A percentile compares a stretch with the other conserved stretches of the same genome.
Evolutionary conservation across 2,797 vertebrate species (phyloP).

Genomic region (Pipistrellus pipistrellus): DNA sequence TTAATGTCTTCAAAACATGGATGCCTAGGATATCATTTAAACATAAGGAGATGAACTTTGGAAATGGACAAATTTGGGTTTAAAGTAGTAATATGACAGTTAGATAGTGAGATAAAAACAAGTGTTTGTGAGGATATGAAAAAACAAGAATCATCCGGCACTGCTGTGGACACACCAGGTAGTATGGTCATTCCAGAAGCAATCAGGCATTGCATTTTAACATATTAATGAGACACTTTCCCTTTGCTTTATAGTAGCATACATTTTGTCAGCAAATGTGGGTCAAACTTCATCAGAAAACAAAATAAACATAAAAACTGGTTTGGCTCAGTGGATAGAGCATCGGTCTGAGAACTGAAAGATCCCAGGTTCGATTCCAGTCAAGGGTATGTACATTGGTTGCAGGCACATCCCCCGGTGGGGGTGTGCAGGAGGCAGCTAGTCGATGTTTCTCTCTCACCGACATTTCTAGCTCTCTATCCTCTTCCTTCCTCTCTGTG

Average conservation of each 20-base stretch:
- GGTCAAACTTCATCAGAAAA: conserved; percentile 3
- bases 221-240: background rate
- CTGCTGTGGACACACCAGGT: too few species aligned
- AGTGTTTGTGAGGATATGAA: background rate
- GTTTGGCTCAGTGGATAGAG: too few species aligned
- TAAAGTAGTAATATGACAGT: background rate
- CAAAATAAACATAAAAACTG: background rate
- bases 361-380: too few species aligned
- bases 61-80: background rate
- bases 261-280: background rate
- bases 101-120: background rate
- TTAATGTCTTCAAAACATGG: background rate
- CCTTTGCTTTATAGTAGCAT: background rate
- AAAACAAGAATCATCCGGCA: background rate
- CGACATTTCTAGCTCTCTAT: too few species aligned
- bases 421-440: too few species aligned
- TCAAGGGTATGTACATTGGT: too few species aligned
- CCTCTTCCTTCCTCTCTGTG: too few species aligned
- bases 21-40: background rate
- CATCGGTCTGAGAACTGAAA: too few species aligned
- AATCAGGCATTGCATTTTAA: background rate
- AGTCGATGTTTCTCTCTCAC: too few species aligned
- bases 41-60: conserved; percentile 15
- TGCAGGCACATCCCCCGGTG: too few species aligned
- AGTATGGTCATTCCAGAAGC: background rate